Base-by-base conservation (phyloP, 1,140 invertebrate genomes). In the Drosophila bocqueti region DNA sequence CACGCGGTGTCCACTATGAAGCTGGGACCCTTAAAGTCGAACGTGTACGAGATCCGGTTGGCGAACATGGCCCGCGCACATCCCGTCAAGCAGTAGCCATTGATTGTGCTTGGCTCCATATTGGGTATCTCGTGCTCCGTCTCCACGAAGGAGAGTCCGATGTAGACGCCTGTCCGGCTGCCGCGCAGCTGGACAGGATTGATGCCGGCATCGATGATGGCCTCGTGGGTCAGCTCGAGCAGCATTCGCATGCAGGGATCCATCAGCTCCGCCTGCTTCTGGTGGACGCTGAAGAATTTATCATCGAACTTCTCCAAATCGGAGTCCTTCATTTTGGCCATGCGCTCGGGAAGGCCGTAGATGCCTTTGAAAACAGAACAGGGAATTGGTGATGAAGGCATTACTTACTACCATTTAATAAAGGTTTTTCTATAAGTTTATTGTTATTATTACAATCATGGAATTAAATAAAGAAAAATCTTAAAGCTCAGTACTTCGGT, bases 1-100 rank as follows among this genome's bases (percentile, higher is more conserved):
- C 98, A 99, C 1, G 98, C 98, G 16, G 98, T 99, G 93, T 99
- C 98, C 9, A 99, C 93, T 1, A 97, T 96, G 93, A 96, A 98
- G 93, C 97, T 98, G 3, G 98, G 98, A 10, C 98, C 94, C 79
- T 93, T 96, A 66, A 99, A 97, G 91, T 99, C 98, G 93, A 99
- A 99, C 18, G 97, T 96, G 94, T 96, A 99, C 1, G 98, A 99
- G 34, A 99, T 95, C 86, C 99, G 95, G 93, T 99, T 99, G 36
- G 98, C 95, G 93, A 99, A 99, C 98, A 99, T 99, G 31, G 98
- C 97, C 29, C 97, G 94, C 59, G 96, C 96, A 93, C 98, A 98
- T n/a, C 98, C 98, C 7, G 97, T 98, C 75, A 99, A 94, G 66
- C 96, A 97, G 93, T 99, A 99, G 46, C 98, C 98, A 91, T 96